Base-by-base conservation (phyloP, 2,888 invertebrate genomes). In the Sesia apiformis region DNA sequence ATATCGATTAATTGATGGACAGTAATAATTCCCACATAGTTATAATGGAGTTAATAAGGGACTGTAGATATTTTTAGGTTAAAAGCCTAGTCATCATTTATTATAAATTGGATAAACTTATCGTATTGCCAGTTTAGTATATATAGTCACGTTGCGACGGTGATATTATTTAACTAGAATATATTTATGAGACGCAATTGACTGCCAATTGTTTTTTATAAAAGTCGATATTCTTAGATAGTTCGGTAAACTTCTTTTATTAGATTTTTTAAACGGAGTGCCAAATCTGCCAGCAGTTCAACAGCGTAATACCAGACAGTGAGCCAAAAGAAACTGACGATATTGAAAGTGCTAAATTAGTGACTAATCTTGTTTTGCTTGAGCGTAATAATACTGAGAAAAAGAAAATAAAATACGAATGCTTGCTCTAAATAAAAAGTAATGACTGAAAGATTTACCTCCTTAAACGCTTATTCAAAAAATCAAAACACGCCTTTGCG, bases 131-230 rank as follows among this genome's bases (percentile, higher is more conserved):
- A 79, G 69, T 64, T 75, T 82, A 85, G 79, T 65, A 64, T 53
- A 65, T 73, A 74, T 65, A 70, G 71, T 76, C 74, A 82, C 75
- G 69, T 77, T 70, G 76, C 76, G 69, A 81, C 61, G 76, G 84
- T 84, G 85, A 84, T 83, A 82, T 79, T 81, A 75, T 84, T 84
- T 81, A 74, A 78, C 67, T 87, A 84, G 79, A 73, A 38, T 77
- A 72, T 76, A 77, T 76, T 81, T 74, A 72, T 80, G 74, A 76
- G 70, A 74, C 72, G 81, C 86, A 87, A 84, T 87, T 87, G 86
- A 89, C 88, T 88, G 88, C 88, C 88, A 88, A 87, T 88, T 87
- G 88, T 82, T 83, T 87, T 52, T 88, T 85, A 82, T 83, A 84
- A 81, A 71, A 73, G 65, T 79, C 78, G 77, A 75, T 85, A 85